These are phyloP conservation scores for Xerus rutilus DNA, from an alignment of 2,797 vertebrate species.

Conservation along the genomic window DNA sequence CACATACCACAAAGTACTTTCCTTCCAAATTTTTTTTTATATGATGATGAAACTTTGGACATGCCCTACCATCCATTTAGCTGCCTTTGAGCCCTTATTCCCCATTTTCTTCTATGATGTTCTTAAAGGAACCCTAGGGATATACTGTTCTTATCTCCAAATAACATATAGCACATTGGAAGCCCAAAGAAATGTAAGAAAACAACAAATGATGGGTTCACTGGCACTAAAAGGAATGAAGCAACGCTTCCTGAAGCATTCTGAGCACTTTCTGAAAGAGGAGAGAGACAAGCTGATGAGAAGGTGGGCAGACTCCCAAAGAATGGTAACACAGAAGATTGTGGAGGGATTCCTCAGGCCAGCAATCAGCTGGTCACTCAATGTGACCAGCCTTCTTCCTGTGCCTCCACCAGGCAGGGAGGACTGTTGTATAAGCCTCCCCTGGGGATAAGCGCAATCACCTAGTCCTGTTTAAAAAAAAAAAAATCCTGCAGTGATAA, in stretches of 20 bases:
- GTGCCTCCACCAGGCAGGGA: too few species aligned
- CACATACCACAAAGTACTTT: neutral
- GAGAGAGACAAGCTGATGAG: neutral
- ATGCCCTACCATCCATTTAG: neutral
- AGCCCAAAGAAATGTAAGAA: neutral
- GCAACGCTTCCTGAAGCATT: neutral
- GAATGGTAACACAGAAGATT: neutral
- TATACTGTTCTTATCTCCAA: neutral
- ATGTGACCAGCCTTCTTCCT: neutral
- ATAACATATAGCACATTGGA: fast-evolving
- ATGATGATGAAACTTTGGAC: neutral
- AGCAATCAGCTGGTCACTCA: neutral
- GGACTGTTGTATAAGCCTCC: too few species aligned
- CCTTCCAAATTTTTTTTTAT: neutral
- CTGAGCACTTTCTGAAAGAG: neutral
- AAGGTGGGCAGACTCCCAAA: neutral
- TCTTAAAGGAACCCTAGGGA: neutral
- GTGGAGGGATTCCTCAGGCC: neutral
- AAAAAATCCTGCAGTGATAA: neutral
- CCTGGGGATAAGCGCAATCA: too few species aligned
- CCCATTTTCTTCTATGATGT: neutral
- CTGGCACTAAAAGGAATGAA: neutral
- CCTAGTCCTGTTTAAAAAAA: neutral
- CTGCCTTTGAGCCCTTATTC: neutral
- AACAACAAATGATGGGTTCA: neutral